Evolutionary conservation across 2,113 vertebrate genomes (phyloP).

Genomic region (Callionymus lyra): DNA sequence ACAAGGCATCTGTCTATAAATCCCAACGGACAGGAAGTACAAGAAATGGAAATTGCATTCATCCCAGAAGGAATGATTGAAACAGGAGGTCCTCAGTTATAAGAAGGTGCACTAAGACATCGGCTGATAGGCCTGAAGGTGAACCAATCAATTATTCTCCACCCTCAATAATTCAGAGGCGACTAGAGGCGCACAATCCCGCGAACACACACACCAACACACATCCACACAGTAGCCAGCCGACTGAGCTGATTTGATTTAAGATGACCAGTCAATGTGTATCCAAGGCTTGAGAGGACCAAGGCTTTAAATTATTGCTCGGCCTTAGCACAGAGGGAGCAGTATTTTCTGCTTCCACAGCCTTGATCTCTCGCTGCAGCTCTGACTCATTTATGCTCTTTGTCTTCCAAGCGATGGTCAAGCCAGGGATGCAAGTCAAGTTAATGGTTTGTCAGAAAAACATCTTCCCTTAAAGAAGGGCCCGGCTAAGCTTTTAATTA

Average conservation of each 20-base stretch:
- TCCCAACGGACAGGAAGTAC: background rate
- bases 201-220: conserved; percentile 11
- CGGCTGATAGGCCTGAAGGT: conserved; percentile 62
- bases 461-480: no score
- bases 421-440: no score
- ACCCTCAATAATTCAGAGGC: conserved; percentile 64
- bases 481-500: no score
- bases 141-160: conserved; percentile 69
- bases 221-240: conserved; percentile 13
- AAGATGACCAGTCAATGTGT: conserved; percentile 64
- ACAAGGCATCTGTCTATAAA: no score
- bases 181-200: conserved; percentile 25
- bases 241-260: conserved; percentile 63
- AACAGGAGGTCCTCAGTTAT: conserved; percentile 31
- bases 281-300: conserved; percentile 54
- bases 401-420: no score
- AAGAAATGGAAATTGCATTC: conserved; percentile 2
- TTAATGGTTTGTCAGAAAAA: no score
- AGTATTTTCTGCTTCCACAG: conserved; percentile 32
- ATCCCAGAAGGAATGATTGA: conserved; percentile 11
- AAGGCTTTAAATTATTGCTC: conserved; percentile 63
- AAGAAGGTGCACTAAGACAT: conserved; percentile 41
- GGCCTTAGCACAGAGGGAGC: conserved; percentile 49
- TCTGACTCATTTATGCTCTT: background rate
- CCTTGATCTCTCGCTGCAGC: conserved; percentile 29